Evolutionary conservation across 2,888 invertebrate species (phyloP).

Genomic region (Pedicia rivosa): DNA sequence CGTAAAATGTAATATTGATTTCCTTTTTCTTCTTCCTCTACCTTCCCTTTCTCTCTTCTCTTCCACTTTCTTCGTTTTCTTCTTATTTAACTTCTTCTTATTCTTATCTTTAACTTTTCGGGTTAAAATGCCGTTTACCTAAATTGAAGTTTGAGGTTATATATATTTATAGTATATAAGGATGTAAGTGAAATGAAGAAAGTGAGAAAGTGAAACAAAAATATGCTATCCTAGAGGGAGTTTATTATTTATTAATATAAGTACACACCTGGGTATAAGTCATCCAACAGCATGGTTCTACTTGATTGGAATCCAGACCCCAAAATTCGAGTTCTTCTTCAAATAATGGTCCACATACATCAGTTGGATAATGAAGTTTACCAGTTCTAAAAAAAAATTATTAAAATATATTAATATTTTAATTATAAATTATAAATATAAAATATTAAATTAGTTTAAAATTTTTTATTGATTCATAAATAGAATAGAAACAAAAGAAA

Average conservation of each 20-base stretch:
- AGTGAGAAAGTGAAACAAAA: too few species aligned
- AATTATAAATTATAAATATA: neutral
- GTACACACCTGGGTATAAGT: conserved; percentile 80
- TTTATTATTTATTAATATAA: conserved; percentile 1
- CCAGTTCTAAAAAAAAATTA: conserved; percentile 54
- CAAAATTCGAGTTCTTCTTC: conserved; percentile 99
- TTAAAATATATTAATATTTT: neutral
- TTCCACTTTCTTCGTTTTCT: too few species aligned
- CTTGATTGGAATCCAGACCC: conserved; percentile 98
- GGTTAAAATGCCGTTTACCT: too few species aligned
- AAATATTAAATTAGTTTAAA: neutral
- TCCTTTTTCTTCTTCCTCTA: too few species aligned
- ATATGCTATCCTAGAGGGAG: neutral
- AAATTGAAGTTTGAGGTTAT: too few species aligned
- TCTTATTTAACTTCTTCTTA: too few species aligned
- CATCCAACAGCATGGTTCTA: conserved; percentile 99
- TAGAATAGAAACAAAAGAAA: too few species aligned
- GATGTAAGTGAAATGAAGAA: too few species aligned
- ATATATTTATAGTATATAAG: too few species aligned
- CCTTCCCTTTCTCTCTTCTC: too few species aligned
- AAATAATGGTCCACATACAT: conserved; percentile 97
- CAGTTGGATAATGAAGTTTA: conserved; percentile 96
- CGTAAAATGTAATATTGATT: too few species aligned
- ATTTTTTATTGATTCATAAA: neutral
- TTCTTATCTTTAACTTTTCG: too few species aligned